These are phyloP conservation scores for Periplaneta americana DNA, from an alignment of 1,140 invertebrate genomes.

Conservation along the genomic window DNA sequence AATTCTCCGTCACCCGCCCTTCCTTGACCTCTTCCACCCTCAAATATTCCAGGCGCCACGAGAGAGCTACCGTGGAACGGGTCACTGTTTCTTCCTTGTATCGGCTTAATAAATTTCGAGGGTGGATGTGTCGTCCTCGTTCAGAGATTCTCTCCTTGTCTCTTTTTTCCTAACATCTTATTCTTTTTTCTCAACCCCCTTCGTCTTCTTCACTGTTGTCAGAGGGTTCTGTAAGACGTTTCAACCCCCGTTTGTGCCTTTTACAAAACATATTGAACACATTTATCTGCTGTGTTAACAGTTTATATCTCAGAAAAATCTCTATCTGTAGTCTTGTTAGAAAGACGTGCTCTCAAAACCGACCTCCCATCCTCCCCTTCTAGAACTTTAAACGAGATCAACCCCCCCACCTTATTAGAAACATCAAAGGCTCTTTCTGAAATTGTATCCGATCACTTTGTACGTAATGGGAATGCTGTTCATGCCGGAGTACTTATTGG, in stretches of 20 bases:
- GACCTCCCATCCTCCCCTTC: too few species aligned
- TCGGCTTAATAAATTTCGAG: not conserved
- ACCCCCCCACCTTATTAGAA: too few species aligned
- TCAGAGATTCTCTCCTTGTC: not conserved
- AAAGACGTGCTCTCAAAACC: not conserved
- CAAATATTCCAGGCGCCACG: not conserved
- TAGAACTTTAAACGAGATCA: too few species aligned
- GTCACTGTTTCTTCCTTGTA: not conserved
- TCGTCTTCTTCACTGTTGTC: not conserved
- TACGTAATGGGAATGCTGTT: too few species aligned
- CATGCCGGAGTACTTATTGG: too few species aligned
- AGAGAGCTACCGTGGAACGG: not conserved
- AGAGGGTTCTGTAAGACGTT: too few species aligned
- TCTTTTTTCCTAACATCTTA: not conserved
- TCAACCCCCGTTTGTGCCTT: not conserved
- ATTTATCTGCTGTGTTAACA: not conserved
- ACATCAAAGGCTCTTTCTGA: too few species aligned
- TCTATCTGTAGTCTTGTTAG: not conserved
- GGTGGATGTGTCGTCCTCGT: not conserved
- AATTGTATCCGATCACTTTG: too few species aligned
- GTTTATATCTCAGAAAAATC: not conserved
- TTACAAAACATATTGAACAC: not conserved
- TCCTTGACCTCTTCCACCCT: not conserved
- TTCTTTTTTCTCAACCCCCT: not conserved
- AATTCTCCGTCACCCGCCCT: too few species aligned